Conservation (phyloP, 2,888 invertebrate species). For the Ypsolopha sequella region DNA sequence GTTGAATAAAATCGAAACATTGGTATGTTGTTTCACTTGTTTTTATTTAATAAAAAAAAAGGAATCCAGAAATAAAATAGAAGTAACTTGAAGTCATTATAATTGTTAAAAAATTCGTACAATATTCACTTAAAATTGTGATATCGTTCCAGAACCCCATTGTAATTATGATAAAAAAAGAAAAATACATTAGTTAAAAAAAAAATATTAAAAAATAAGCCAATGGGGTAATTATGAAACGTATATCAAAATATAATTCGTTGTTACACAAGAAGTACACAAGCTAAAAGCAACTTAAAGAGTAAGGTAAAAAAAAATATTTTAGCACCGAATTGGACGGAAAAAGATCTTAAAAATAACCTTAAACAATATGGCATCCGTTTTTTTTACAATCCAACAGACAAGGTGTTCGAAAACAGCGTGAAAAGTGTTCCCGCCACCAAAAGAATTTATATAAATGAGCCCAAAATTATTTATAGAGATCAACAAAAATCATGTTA, state of each 20-base stretch:
- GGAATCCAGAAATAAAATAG: slow-evolving; percentile 23
- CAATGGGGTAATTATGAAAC: slow-evolving; percentile 68
- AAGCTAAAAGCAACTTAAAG: slow-evolving; percentile 8
- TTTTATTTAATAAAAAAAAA: too few relatives aligned
- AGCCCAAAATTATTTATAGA: slow-evolving; percentile 3
- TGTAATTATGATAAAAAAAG: slow-evolving; percentile 32
- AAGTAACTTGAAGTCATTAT: slow-evolving; percentile 49
- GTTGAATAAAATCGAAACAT: too few relatives aligned
- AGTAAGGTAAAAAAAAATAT: neutral
- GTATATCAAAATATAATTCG: slow-evolving; percentile 44
- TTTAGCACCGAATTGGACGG: slow-evolving; percentile 59
- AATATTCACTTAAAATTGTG: slow-evolving; percentile 29
- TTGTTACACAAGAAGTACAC: slow-evolving; percentile 31
- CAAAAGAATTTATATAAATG: slow-evolving; percentile 16
- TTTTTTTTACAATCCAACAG: slow-evolving; percentile 10
- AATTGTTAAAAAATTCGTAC: slow-evolving; percentile 63
- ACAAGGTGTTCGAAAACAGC: slow-evolving; percentile 7
- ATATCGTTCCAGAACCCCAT: slow-evolving; percentile 69
- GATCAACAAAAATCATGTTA: neutral
- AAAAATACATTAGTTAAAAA: slow-evolving; percentile 25
- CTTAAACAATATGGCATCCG: slow-evolving; percentile 61
- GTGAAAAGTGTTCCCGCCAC: slow-evolving; percentile 40
- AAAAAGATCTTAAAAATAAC: slow-evolving; percentile 29
- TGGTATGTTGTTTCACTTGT: too few relatives aligned
- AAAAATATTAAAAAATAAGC: slow-evolving; percentile 22